Conservation (phyloP, 2,797 vertebrate genomes). For the Holocentrus rufus region DNA sequence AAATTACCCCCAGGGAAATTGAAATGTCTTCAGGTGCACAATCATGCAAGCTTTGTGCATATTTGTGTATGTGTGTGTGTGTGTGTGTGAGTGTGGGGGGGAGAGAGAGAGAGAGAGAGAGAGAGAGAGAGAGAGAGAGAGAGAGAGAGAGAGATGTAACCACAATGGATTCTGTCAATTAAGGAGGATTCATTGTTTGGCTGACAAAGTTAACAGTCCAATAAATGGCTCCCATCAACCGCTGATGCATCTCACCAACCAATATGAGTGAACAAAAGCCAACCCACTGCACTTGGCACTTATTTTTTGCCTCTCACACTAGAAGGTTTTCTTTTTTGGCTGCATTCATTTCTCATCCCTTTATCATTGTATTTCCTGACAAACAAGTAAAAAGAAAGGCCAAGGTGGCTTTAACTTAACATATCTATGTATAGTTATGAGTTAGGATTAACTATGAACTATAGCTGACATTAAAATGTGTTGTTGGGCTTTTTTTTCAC, state of each 20-base stretch:
- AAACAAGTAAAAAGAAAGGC: no score
- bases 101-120: conserved; percentile 5
- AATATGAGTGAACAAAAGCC: conserved; percentile 41
- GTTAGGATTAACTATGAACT: no score
- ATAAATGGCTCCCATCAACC: conserved; percentile 49
- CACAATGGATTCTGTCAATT: conserved; percentile 62
- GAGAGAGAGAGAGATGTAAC: conserved; percentile 35
- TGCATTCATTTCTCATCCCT: background rate
- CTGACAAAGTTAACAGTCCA: conserved; percentile 53
- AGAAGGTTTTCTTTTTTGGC: background rate
- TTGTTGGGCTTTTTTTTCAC: no score
- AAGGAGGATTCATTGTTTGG: conserved; percentile 54
- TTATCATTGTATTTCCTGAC: background rate
- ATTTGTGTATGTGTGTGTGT: background rate
- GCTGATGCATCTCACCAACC: conserved; percentile 35
- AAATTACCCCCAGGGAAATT: no score
- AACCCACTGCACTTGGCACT: background rate
- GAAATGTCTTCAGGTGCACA: no score
- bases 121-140: background rate
- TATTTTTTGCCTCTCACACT: background rate
- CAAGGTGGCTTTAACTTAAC: no score
- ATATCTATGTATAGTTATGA: no score
- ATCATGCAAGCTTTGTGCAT: no score
- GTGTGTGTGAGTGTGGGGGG: background rate
- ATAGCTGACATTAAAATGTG: no score